phyloP scores from a whole-genome alignment of 1,140 invertebrate genomes.

The Acromyrmex echinatior region DNA sequence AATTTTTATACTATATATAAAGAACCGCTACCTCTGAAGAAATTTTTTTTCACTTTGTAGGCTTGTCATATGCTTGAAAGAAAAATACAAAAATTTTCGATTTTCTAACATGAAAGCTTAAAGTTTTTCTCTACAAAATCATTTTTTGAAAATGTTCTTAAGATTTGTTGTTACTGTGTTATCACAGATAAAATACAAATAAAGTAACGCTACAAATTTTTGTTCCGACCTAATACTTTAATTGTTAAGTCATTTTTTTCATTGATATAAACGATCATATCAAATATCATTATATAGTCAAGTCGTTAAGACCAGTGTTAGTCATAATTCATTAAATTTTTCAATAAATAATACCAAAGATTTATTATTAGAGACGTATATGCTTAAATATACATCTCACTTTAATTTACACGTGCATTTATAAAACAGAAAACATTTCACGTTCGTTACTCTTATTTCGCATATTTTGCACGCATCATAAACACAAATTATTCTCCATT shows the following conservation, averaged over 20 bases:
- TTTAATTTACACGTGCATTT: conserved; percentile 21
- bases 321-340: background rate
- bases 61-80: no score
- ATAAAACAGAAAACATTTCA: conserved; percentile 11
- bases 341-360: background rate
- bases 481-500: conserved; percentile 56
- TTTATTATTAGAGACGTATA: background rate
- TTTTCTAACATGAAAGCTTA: no score
- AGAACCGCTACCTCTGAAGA: no score
- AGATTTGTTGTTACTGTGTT: no score
- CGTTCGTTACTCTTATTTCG: background rate
- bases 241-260: background rate
- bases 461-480: conserved; percentile 40
- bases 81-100: no score
- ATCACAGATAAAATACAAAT: no score
- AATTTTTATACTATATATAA: no score
- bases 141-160: no score
- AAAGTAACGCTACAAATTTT: no score
- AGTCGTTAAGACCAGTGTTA: background rate
- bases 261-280: background rate
- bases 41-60: no score
- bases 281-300: background rate
- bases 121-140: no score
- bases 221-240: no score
- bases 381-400: background rate